These are phyloP conservation scores for Irena cyanogastra DNA, from an alignment of 2,113 vertebrate genomes.

Conservation along the genomic window DNA sequence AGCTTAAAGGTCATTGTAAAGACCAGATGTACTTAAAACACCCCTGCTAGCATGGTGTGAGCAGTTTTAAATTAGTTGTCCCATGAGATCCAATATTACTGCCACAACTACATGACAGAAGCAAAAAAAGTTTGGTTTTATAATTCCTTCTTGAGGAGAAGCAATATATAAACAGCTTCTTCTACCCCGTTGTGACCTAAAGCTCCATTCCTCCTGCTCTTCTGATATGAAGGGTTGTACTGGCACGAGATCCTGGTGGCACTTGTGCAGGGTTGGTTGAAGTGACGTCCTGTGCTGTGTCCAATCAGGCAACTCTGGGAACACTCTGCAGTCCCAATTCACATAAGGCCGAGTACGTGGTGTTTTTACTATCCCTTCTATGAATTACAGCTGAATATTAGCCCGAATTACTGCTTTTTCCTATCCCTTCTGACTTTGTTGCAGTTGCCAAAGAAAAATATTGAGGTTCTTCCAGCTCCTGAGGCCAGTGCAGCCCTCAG, in stretches of 20 bases:
- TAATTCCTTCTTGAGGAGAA: not conserved
- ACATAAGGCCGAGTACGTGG: accelerated
- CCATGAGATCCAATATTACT: not conserved
- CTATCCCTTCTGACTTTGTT: not conserved
- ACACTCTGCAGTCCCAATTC: not conserved
- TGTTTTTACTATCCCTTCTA: not conserved
- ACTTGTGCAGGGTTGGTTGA: not conserved
- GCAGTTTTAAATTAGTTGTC: not conserved
- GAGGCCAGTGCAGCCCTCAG: not conserved
- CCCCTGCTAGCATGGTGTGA: not conserved
- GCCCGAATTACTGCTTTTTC: not conserved
- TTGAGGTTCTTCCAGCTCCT: not conserved
- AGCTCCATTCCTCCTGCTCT: not conserved
- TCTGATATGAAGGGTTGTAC: not conserved
- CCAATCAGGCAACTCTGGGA: not conserved
- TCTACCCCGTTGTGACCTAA: not conserved
- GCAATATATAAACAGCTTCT: not conserved
- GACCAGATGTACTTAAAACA: not conserved
- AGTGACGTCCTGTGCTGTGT: not conserved
- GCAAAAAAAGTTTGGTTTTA: not conserved
- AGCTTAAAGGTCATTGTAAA: not conserved
- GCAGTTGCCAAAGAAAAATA: not conserved
- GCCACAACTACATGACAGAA: not conserved
- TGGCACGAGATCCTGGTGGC: not conserved
- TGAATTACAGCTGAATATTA: too few species aligned